phyloP scores from a whole-genome alignment of 2,797 vertebrate genomes.

The Bradypodion ventrale region DNA sequence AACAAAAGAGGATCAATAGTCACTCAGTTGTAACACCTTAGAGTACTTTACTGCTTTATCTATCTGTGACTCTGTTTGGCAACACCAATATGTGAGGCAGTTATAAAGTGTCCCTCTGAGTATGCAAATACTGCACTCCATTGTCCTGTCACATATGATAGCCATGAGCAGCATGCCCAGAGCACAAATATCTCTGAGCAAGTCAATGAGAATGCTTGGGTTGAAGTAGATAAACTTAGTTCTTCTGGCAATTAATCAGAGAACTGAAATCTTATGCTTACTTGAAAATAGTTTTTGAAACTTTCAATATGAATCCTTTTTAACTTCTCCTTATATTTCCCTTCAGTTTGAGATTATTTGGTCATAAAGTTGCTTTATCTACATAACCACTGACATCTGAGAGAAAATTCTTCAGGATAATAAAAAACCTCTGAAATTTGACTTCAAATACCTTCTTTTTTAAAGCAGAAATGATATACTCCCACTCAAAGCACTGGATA shows the following conservation, averaged over 20 bases:
- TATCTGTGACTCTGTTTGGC: neutral
- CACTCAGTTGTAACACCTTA: neutral
- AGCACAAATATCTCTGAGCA: neutral
- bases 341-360: neutral
- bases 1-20: no score
- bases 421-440: constrained; percentile 39
- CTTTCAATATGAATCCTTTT: neutral
- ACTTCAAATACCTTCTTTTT: constrained; percentile 40
- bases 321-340: neutral
- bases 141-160: neutral
- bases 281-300: neutral
- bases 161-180: neutral
- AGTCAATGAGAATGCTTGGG: neutral
- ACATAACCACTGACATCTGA: constrained; percentile 42
- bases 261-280: neutral
- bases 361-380: constrained; percentile 34
- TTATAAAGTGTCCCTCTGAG: neutral
- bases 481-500: constrained; percentile 26
- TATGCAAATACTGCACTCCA: neutral
- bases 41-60: neutral
- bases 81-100: neutral
- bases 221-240: neutral
- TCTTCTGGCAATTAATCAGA: neutral
- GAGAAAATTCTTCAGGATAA: constrained; percentile 47
- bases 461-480: constrained; percentile 42